Base-by-base conservation (phyloP, 2,797 vertebrate species). In the Galagoides demidoff region DNA sequence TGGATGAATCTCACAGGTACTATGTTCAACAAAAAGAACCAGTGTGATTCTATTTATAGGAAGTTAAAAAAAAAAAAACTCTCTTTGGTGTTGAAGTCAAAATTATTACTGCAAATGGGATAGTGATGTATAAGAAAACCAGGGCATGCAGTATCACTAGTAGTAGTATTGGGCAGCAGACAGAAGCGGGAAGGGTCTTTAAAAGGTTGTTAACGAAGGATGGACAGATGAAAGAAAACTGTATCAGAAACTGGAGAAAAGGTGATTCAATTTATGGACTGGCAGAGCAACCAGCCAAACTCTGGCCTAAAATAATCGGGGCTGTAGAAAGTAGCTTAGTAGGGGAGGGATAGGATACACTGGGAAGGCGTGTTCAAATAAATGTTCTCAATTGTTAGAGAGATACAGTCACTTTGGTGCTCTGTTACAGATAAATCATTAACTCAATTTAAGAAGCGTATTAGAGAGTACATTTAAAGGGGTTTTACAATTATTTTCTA, bases 361-460 rank as follows among this genome's bases (percentile, higher is more conserved):
- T 55, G 20, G 55, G 19, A 78, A 86, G 70, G 25, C 8, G 4
- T 5, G 7, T 77, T 8, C 5, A 64, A 68, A 25, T 23, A 82
- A 49, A 57, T n/a, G 81, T 3, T 68, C 34, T 63, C 0, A 19
- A 43, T 61, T 31, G 74, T 94, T 76, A 66, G 34, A 90, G n/a
- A 74, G 12, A 9, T 57, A 6, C 29, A 22, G 43, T 12, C 82
- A 39, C 5, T 49, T 27, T 49, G 14, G 5, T 71, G 3, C 82
- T 76, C 34, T 57, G 49, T 90, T 92, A 10, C 23, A 91, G 52
- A 68, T 76, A 90, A 85, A 70, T 12, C 76, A 20, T 27, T 27
- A 85, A 20, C 13, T 94, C 16, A 20, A 37, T 63, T 92, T 10
- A 49, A 86, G 43, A 92, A 57, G 0, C 70, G 29, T 81, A 89